Evolutionary conservation across 1,140 invertebrate genomes (phyloP).

Genomic region (Phymastichus coffea): DNA sequence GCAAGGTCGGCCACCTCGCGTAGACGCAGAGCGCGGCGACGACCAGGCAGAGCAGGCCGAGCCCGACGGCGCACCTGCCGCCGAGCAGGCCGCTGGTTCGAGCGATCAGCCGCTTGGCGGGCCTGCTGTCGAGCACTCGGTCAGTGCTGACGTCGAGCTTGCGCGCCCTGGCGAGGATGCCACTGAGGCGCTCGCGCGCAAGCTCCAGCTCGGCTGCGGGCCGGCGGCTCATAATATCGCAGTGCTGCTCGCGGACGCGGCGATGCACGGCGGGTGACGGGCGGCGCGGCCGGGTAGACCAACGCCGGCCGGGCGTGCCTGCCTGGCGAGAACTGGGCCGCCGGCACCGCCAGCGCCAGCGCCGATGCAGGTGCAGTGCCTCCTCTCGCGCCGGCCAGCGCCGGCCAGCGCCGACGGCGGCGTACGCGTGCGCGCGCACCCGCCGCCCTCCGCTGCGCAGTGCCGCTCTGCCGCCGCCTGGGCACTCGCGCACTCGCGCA

Average conservation of each 20-base stretch:
- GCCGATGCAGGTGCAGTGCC: not conserved
- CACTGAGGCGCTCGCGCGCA: slow-evolving; percentile 41
- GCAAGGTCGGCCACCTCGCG: slow-evolving; percentile 40
- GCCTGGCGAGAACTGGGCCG: not conserved
- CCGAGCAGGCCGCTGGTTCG: slow-evolving; percentile 39
- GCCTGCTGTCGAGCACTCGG: slow-evolving; percentile 42
- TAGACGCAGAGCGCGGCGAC: slow-evolving; percentile 41
- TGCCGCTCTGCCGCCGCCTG: not conserved
- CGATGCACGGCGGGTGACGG: not conserved
- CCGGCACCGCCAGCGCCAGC: not conserved
- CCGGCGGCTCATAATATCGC: slow-evolving; percentile 1
- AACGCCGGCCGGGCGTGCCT: not conserved
- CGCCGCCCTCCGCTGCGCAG: not conserved
- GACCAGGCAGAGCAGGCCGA: slow-evolving; percentile 40
- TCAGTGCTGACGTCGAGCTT: slow-evolving; percentile 42
- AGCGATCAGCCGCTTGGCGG: slow-evolving; percentile 43
- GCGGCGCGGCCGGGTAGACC: not conserved
- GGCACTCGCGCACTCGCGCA: not conserved
- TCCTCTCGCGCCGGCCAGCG: not conserved
- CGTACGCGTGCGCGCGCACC: not conserved
- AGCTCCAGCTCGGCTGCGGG: slow-evolving; percentile 36
- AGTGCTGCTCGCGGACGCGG: not conserved
- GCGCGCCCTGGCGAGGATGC: slow-evolving; percentile 42
- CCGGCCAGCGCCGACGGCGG: not conserved
- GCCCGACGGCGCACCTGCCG: slow-evolving; percentile 35